Evolutionary conservation across 1,140 invertebrate species (phyloP).

Genomic region (Aphis craccivora): DNA sequence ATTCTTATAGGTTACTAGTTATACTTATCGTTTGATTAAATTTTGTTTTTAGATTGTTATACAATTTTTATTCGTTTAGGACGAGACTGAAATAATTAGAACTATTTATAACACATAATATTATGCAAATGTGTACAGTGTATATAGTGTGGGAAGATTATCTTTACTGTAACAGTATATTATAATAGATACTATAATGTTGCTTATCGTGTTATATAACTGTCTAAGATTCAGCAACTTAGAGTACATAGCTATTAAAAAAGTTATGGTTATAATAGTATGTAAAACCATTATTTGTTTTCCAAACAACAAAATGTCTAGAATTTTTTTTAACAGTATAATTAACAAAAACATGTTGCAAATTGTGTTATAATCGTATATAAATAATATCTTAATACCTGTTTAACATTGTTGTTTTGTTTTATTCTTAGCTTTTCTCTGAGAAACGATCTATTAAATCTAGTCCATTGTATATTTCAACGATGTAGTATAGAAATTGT

Average conservation of each 20-base stretch:
- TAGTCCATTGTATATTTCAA: background rate
- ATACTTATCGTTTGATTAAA: background rate
- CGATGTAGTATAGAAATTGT: background rate
- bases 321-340: background rate
- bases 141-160: background rate
- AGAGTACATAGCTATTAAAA: background rate
- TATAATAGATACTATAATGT: background rate
- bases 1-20: background rate
- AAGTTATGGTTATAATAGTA: background rate
- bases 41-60: background rate
- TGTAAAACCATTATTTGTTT: background rate
- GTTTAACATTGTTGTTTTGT: background rate
- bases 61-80: background rate
- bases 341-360: background rate
- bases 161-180: background rate
- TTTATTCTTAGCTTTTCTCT: background rate
- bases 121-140: background rate
- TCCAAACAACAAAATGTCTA: background rate
- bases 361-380: background rate
- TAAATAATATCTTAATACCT: background rate
- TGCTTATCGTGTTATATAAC: background rate
- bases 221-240: background rate
- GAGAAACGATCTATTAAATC: background rate
- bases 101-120: background rate
- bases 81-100: background rate